Base-by-base conservation (phyloP, 1,140 invertebrate species). In the Nebria ingens region DNA sequence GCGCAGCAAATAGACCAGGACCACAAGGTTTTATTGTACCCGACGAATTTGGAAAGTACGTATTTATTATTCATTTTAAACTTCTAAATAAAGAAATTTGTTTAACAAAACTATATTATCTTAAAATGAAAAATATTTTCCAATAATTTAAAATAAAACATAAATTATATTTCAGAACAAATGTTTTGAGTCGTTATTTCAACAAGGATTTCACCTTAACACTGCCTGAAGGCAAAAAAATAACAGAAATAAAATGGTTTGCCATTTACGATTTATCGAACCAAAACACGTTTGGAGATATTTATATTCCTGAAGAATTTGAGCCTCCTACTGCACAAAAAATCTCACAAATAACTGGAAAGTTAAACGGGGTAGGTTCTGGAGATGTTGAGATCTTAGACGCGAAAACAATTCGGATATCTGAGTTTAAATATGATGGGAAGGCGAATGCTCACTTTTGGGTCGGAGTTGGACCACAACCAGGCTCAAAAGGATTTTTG, bases 1-100 rank as follows among this genome's bases (percentile, higher is more conserved):
- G 92, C 25, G 81, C 86, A n/a, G 80, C 86, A 0, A 89, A 89
- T 63, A 71, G 89, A 21, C 91, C 91, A 0, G 90, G 90, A 2
- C 89, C 89, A 0, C 86, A 93, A 66, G 92, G 92, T 2, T 93
- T 93, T 64, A 91, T 95, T 56, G 85, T 95, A 2, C 87, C 91
- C 3, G 86, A 94, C 64, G 86, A 93, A 69, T 80, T 83, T 73
- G 88, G 89, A 66, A 89, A 85, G 90, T 89, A 63, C 78, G 84
- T 11, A 23, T 2, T 17, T 3, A 3, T 13, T 1, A 21, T 19
- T 55, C 54, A 40, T 21, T 20, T 51, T n/a, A 34, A n/a, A n/a
- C n/a, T n/a, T n/a, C n/a, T n/a, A n/a, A n/a, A 50, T 53, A 56
- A 40, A 51, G 50, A 1, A 21, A 15, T 13, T 2, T 21, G 25